Conservation (phyloP, 2,113 vertebrate genomes). For the Isurus oxyrinchus region DNA sequence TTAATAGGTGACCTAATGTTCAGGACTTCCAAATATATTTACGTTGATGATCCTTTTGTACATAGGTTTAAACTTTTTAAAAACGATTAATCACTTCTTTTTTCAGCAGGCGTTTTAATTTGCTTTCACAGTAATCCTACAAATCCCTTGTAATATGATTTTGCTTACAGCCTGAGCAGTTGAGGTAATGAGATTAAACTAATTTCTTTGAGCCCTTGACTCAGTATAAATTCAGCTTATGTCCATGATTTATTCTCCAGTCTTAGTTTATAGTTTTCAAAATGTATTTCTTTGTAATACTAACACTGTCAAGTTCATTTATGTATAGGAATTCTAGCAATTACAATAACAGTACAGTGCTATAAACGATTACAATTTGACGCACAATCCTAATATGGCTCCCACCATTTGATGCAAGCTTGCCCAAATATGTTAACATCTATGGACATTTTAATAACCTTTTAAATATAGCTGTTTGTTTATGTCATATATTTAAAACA, state of each 20-base stretch:
- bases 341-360: neutral
- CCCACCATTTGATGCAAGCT: neutral
- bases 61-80: neutral
- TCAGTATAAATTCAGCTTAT: neutral
- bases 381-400: neutral
- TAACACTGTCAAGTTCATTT: conserved; percentile 8
- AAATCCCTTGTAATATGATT: neutral
- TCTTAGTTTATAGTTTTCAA: neutral
- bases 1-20: neutral
- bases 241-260: neutral
- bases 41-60: neutral
- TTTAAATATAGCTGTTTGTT: neutral
- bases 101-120: neutral
- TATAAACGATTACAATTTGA: neutral
- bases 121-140: neutral
- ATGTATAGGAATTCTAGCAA: neutral
- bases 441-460: neutral
- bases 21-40: neutral
- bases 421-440: neutral
- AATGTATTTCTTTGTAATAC: neutral
- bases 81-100: neutral
- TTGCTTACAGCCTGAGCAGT: neutral
- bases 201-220: neutral
- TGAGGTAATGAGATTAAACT: neutral
- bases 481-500: neutral